phyloP scores from a whole-genome alignment of 2,113 vertebrate genomes.

The Oryzias melastigma region DNA sequence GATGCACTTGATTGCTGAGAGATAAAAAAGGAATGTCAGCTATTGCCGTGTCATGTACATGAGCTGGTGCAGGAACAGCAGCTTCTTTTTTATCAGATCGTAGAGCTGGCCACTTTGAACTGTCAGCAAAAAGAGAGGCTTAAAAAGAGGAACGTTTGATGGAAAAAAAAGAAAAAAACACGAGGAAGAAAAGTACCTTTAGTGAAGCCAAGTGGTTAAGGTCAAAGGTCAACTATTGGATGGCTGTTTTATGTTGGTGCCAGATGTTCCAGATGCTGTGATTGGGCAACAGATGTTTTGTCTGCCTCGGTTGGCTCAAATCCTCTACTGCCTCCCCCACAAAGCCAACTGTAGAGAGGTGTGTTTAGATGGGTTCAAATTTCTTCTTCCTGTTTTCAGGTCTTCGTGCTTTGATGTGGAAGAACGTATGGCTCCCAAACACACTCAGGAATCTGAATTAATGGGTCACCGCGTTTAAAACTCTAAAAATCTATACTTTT shows the following conservation, averaged over 20 bases:
- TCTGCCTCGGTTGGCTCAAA: constrained; percentile 42
- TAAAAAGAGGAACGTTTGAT: not conserved
- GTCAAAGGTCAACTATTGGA: constrained; percentile 51
- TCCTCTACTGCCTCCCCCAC: constrained; percentile 22
- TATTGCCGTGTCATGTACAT: constrained; percentile 15
- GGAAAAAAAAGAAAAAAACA: not conserved
- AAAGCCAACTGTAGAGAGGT: constrained; percentile 14
- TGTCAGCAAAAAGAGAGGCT: not conserved
- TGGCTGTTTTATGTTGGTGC: constrained; percentile 33
- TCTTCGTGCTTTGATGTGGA: constrained; percentile 29
- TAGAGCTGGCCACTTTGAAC: constrained; percentile 6
- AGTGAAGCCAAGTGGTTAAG: constrained; percentile 33
- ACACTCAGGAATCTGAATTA: constrained; percentile 2
- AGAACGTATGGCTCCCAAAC: not conserved
- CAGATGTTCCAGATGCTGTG: constrained; percentile 62
- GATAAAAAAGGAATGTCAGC: constrained; percentile 32
- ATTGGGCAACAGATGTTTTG: constrained; percentile 63
- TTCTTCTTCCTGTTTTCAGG: constrained; percentile 31
- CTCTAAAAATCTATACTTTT: constrained; percentile 3
- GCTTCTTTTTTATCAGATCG: constrained; percentile 9
- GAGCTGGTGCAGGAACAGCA: constrained; percentile 3
- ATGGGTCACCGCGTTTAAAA: constrained; percentile 12
- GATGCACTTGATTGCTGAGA: constrained; percentile 5
- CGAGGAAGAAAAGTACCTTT: constrained; percentile 1
- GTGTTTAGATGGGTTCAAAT: constrained; percentile 39